Evolutionary conservation across 2,113 vertebrate genomes (phyloP).

Genomic region (Gasterosteus aculeatus): DNA sequence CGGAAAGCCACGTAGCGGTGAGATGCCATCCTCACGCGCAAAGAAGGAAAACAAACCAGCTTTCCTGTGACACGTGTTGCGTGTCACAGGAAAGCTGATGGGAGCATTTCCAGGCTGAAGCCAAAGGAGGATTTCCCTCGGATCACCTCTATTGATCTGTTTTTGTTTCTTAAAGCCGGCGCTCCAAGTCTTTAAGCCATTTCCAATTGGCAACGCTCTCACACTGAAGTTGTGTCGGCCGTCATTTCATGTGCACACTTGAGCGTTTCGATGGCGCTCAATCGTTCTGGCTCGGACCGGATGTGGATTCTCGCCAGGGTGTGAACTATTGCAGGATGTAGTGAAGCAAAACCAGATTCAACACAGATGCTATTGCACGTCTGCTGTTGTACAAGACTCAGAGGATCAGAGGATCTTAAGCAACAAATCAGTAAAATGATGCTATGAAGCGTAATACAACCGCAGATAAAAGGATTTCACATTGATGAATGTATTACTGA

Average conservation of each 20-base stretch:
- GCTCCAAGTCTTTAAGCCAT: conserved; percentile 56
- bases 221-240: neutral
- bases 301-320: conserved; percentile 1
- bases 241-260: conserved; percentile 18
- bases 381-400: neutral
- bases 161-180: conserved; percentile 63
- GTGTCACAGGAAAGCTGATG: conserved; percentile 46
- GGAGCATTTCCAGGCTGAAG: conserved; percentile 52
- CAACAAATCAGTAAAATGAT: neutral
- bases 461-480: conserved; percentile 14
- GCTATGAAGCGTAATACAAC: neutral
- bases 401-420: neutral
- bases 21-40: neutral
- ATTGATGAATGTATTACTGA: conserved; percentile 22
- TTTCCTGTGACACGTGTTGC: no score
- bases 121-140: conserved; percentile 43
- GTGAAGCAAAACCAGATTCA: conserved; percentile 20
- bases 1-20: neutral
- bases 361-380: neutral
- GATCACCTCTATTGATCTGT: conserved; percentile 74
- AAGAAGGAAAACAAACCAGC: neutral
- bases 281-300: conserved; percentile 8
- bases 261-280: conserved; percentile 14
- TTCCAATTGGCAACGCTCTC: conserved; percentile 52
- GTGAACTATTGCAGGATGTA: neutral